Base-by-base conservation (phyloP, 2,888 invertebrate species). In the Heliconius cydno region DNA sequence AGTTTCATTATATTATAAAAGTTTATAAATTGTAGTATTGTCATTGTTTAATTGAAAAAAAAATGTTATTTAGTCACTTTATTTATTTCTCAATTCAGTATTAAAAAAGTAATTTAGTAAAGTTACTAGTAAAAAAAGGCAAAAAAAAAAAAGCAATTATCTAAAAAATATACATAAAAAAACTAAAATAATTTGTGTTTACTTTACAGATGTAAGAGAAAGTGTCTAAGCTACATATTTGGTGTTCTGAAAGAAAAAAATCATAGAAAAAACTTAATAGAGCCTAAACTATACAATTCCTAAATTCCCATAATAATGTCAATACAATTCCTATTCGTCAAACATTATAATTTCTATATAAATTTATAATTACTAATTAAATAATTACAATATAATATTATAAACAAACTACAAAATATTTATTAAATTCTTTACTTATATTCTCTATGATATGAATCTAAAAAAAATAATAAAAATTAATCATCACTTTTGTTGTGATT, bases 351-450 rank as follows among this genome's bases (percentile, higher is more conserved):
- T 19, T 3, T 71, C 9, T 60, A 73, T 73, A n/a, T 30, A 57
- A 30, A 1, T 73, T n/a, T 73, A 60, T 28, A 28, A 7, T 65
- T 28, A 65, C 28, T 65, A 65, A 25, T 38, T 38, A 38, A 38
- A 38, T 28, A 65, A 65, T 65, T 65, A 15, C 25, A 25, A 65
- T 25, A 6, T 28, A 65, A 28, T 65, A 65, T 25, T 28, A 65
- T 13, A 74, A 74, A 74, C 38, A 38, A 15, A 63, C 74, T 74
- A 74, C 74, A 75, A 75, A 75, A 75, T 65, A 65, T 75, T 65
- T 25, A 41, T 75, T 66, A 10, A 15, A 60, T 38, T 73, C 60
- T 60, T 19, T 13, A 30, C 28, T 4, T n/a, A 15, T 60, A 73
- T 73, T 60, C 60, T 34, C 30, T 13, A 73, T 60, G 73, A 60